phyloP scores from a whole-genome alignment of 2,888 invertebrate species.

The Lithophane socia region DNA sequence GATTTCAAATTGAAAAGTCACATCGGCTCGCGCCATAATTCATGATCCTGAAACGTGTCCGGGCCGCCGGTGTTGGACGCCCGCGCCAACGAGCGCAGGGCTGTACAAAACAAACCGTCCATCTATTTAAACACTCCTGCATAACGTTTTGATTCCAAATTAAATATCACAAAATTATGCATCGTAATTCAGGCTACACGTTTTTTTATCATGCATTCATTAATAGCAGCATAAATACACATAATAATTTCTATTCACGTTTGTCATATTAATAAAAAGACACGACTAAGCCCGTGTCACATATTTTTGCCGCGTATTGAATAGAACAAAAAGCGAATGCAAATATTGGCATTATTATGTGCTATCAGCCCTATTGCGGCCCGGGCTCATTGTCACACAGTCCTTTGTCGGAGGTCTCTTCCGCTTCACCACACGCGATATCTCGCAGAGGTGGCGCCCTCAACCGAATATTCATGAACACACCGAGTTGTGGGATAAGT shows the following conservation, averaged over 20 bases:
- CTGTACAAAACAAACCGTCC: conserved; percentile 67
- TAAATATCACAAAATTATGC: conserved; percentile 44
- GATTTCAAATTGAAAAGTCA: conserved; percentile 91
- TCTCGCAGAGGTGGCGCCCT: conserved; percentile 78
- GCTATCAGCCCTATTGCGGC: conserved; percentile 75
- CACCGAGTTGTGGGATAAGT: conserved; percentile 68
- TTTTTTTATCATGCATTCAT: conserved; percentile 54
- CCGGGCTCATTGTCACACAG: conserved; percentile 85
- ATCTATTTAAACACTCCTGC: conserved; percentile 73
- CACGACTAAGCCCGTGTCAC: conserved; percentile 69
- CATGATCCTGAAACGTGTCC: conserved; percentile 90
- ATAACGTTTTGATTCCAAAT: conserved; percentile 60
- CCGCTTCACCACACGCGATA: conserved; percentile 87
- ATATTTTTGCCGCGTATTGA: conserved; percentile 56
- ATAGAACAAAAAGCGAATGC: conserved; percentile 66
- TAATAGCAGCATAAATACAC: conserved; percentile 46
- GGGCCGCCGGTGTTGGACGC: conserved; percentile 88
- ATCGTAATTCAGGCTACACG: conserved; percentile 44
- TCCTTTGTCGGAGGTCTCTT: conserved; percentile 88
- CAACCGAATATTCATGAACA: conserved; percentile 81
- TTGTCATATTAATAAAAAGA: conserved; percentile 58
- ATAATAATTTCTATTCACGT: conserved; percentile 44
- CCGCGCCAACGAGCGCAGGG: conserved; percentile 77
- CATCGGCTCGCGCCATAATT: conserved; percentile 90
- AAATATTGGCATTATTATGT: conserved; percentile 70